A percentile compares a stretch with the other conserved stretches of the same genome.
These are phyloP conservation scores for Notarius lentiginosus DNA, from an alignment of 2,113 vertebrate species.

Conservation along the genomic window DNA sequence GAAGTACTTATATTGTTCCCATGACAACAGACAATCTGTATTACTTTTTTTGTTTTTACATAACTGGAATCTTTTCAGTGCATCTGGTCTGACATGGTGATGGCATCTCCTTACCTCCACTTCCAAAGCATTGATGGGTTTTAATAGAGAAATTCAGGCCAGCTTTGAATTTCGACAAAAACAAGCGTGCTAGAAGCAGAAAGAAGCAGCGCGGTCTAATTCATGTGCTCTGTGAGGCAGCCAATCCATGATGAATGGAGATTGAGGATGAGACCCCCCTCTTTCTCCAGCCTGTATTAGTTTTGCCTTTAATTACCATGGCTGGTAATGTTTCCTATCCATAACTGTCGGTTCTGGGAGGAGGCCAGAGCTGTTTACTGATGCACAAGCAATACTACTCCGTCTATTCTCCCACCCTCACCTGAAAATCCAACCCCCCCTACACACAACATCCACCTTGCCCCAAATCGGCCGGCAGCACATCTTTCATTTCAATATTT, in stretches of 20 bases:
- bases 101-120: background rate
- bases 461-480: conserved; percentile 63
- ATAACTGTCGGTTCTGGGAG: conserved; percentile 84
- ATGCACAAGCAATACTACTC: conserved; percentile 70
- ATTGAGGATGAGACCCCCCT: conserved; percentile 76
- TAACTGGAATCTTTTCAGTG: background rate
- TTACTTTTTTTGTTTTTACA: background rate
- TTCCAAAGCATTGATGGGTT: background rate
- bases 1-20: background rate
- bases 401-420: conserved; percentile 66
- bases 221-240: conserved; percentile 74
- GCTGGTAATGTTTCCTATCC: conserved; percentile 88
- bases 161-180: conserved; percentile 27
- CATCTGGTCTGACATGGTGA: background rate
- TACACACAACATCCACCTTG: conserved; percentile 50
- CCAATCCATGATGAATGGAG: conserved; percentile 82
- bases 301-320: conserved; percentile 90
- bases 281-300: conserved; percentile 80
- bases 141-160: background rate
- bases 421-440: conserved; percentile 62
- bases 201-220: conserved; percentile 63
- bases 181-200: conserved; percentile 27
- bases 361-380: conserved; percentile 87
- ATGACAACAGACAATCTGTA: background rate
- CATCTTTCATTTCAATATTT: conserved; percentile 87